These are phyloP conservation scores for Ophiothrix spiculata DNA, from an alignment of 35 echinoderm and acorn worm genomes.

Conservation along the genomic window DNA sequence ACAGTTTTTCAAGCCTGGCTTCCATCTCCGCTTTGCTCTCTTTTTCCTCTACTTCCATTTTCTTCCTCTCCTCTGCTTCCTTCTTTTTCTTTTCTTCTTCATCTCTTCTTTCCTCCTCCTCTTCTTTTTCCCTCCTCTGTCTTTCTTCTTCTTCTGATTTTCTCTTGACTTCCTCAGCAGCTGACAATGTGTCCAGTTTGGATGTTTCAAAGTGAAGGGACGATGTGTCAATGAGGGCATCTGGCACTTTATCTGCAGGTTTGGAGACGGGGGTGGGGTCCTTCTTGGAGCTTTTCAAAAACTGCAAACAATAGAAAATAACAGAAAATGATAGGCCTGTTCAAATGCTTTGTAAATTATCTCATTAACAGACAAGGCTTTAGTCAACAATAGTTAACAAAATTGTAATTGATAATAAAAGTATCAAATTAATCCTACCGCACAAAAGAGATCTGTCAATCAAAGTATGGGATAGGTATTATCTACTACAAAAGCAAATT, in stretches of 20 bases:
- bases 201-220: not conserved
- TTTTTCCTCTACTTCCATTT: slow-evolving; percentile 18
- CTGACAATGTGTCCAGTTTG: not conserved
- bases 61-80: slow-evolving; percentile 20
- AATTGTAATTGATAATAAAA: too few species aligned
- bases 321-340: too few species aligned
- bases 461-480: too few species aligned
- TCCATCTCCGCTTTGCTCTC: slow-evolving; percentile 25
- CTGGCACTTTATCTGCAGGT: not conserved
- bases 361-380: too few species aligned
- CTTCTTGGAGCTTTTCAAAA: slow-evolving; percentile 83
- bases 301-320: slow-evolving; percentile 27
- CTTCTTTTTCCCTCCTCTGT: slow-evolving; percentile 29
- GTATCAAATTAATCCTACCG: too few species aligned
- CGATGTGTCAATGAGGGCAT: not conserved
- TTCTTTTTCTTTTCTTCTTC: slow-evolving; percentile 1
- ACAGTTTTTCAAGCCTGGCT: not conserved
- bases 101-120: slow-evolving; percentile 17
- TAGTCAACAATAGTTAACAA: too few species aligned
- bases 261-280: not conserved
- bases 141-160: slow-evolving; percentile 28
- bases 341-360: too few species aligned
- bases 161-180: slow-evolving; percentile 22
- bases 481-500: too few species aligned
- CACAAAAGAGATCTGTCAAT: too few species aligned